Conservation (phyloP, 1,140 invertebrate genomes). For the Formica exsecta region DNA sequence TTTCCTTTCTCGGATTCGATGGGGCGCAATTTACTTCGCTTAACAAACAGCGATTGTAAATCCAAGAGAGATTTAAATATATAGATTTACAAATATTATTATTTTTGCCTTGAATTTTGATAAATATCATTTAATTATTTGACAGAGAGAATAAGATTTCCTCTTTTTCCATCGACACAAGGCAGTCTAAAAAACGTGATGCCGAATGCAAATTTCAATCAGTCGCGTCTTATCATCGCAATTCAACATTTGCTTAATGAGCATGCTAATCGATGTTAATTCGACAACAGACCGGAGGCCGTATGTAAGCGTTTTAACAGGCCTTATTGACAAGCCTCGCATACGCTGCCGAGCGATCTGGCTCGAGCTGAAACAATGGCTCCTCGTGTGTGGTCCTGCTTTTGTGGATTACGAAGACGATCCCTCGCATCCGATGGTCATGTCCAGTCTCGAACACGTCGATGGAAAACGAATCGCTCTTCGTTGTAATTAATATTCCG, state of each 20-base stretch:
- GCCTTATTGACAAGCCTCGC: slow-evolving; percentile 77
- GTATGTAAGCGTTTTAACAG: slow-evolving; percentile 75
- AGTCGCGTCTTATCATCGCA: slow-evolving; percentile 53
- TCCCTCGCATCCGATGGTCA: slow-evolving; percentile 26
- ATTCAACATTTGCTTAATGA: slow-evolving; percentile 84
- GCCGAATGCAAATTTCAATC: slow-evolving; percentile 61
- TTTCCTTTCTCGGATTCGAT: slow-evolving; percentile 4
- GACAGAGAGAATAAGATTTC: not conserved
- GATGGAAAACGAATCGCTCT: slow-evolving; percentile 4
- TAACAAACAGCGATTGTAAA: not conserved
- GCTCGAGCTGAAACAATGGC: slow-evolving; percentile 39
- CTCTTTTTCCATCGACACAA: not conserved
- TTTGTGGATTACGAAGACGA: not conserved
- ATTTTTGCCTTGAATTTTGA: not conserved
- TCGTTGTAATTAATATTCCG: slow-evolving; percentile 22
- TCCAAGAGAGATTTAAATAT: not conserved
- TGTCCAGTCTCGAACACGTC: slow-evolving; percentile 19
- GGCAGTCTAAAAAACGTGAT: not conserved
- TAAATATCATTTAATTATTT: too few species aligned
- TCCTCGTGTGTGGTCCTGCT: slow-evolving; percentile 46
- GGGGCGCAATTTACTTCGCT: not conserved
- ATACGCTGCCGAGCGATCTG: slow-evolving; percentile 23
- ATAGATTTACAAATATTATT: not conserved
- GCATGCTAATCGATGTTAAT: slow-evolving; percentile 84
- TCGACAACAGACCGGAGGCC: slow-evolving; percentile 76